These are phyloP conservation scores for Proterorhinus semilunaris DNA, from an alignment of 2,113 vertebrate species.

Conservation along the genomic window DNA sequence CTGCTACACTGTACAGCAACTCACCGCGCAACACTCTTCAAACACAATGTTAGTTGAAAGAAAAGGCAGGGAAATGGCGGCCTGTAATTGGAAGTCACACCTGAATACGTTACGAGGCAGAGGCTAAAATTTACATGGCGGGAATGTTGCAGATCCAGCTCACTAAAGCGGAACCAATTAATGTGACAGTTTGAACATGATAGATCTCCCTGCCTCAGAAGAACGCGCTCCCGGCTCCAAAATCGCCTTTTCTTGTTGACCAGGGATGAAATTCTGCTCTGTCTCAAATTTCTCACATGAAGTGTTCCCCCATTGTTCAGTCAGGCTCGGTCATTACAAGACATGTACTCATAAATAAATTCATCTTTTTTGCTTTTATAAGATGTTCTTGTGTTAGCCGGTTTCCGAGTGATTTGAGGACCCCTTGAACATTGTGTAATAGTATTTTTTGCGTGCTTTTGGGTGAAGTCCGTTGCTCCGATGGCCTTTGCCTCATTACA, in stretches of 20 bases:
- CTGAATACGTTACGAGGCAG: constrained; percentile 65
- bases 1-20: neutral
- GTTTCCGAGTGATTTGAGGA: constrained; percentile 4
- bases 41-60: constrained; percentile 28
- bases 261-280: constrained; percentile 34
- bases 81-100: constrained; percentile 70
- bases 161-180: constrained; percentile 78
- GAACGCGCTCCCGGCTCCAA: constrained; percentile 22
- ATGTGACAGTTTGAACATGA: constrained; percentile 75
- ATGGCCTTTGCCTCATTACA: too few relatives aligned
- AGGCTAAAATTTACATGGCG: constrained; percentile 68
- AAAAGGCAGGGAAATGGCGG: constrained; percentile 30
- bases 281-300: constrained; percentile 2
- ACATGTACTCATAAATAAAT: neutral
- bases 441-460: too few relatives aligned
- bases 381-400: neutral
- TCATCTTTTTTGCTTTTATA: neutral
- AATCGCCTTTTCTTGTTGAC: constrained; percentile 35
- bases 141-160: constrained; percentile 67
- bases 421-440: constrained; percentile 3
- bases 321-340: neutral
- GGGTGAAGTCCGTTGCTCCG: too few relatives aligned
- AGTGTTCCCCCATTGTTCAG: neutral
- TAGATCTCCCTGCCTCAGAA: constrained; percentile 54
- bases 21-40: constrained; percentile 13